Percentiles rank a stretch among this genome's conserved stretches.
Conservation (phyloP, 2,888 invertebrate genomes). For the Heterodera filipjevi region DNA sequence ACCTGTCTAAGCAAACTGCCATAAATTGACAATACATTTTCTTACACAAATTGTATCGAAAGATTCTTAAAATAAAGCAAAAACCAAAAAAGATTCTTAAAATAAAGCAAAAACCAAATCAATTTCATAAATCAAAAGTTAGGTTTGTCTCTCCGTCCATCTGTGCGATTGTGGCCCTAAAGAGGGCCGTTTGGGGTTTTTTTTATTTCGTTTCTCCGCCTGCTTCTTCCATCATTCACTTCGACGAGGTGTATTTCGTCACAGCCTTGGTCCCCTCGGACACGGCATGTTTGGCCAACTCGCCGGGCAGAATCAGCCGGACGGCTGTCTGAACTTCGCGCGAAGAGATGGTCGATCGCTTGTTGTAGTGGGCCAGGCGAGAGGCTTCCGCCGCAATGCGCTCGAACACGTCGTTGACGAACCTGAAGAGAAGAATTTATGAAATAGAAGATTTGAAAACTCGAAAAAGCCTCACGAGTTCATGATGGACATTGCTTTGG, state of each 20-base stretch:
- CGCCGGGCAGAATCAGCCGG: constrained; percentile 73
- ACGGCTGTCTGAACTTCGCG: constrained; percentile 73
- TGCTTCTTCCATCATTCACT: constrained; percentile 47
- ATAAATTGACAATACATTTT: too few species aligned
- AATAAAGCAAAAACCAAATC: too few species aligned
- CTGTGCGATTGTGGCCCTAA: constrained; percentile 38
- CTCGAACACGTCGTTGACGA: constrained; percentile 78
- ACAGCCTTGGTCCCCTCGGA: constrained; percentile 75
- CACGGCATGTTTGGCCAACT: constrained; percentile 77
- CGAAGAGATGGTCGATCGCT: constrained; percentile 74
- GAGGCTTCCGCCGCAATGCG: constrained; percentile 71
- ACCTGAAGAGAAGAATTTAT: constrained; percentile 65
- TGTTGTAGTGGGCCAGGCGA: constrained; percentile 73
- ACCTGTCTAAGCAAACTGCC: too few species aligned
- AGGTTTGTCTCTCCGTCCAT: too few species aligned
- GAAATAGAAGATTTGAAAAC: background rate
- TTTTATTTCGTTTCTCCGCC: constrained; percentile 3
- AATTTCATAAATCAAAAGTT: too few species aligned
- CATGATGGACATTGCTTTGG: constrained; percentile 76
- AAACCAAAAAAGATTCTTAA: too few species aligned
- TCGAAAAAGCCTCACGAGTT: constrained; percentile 70
- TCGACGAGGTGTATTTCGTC: constrained; percentile 70
- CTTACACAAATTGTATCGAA: too few species aligned
- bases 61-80: too few species aligned
- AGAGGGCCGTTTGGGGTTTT: constrained; percentile 41